Percentiles rank a stretch among this genome's conserved stretches.
Evolutionary conservation across 2,888 invertebrate genomes (phyloP).

Genomic region (Pterostichus madidus): DNA sequence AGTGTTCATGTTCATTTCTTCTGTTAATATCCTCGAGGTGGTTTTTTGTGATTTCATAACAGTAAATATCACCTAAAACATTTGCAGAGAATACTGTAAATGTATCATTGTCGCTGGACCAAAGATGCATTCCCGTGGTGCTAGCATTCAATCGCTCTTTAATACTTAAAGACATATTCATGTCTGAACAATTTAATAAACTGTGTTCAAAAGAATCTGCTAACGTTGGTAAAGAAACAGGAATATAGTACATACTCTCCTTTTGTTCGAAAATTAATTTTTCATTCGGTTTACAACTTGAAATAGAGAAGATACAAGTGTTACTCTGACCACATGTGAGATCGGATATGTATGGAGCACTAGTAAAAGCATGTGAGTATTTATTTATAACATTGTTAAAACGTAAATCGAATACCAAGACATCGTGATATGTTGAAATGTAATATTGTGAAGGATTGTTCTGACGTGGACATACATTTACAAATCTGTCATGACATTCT

Average conservation of each 20-base stretch:
- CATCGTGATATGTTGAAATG: slow-evolving; percentile 36
- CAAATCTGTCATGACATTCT: slow-evolving; percentile 27
- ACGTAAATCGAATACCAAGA: slow-evolving; percentile 37
- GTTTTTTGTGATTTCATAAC: slow-evolving; percentile 72
- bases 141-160: slow-evolving; percentile 75
- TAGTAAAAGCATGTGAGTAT: slow-evolving; percentile 81
- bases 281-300: slow-evolving; percentile 78
- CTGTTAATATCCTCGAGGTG: slow-evolving; percentile 42
- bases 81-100: slow-evolving; percentile 76
- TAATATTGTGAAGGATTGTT: slow-evolving; percentile 46
- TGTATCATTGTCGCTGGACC: slow-evolving; percentile 73
- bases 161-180: slow-evolving; percentile 75
- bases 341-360: slow-evolving; percentile 77
- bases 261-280: slow-evolving; percentile 76
- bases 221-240: slow-evolving; percentile 77
- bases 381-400: slow-evolving; percentile 76
- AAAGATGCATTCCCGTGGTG: slow-evolving; percentile 74
- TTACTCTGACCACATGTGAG: slow-evolving; percentile 76
- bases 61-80: slow-evolving; percentile 77
- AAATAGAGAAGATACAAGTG: slow-evolving; percentile 75
- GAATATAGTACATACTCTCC: slow-evolving; percentile 71
- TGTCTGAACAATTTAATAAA: slow-evolving; percentile 74
- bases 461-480: slow-evolving; percentile 26
- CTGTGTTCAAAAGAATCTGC: slow-evolving; percentile 75
- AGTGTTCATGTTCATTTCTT: slow-evolving; percentile 73